Base-by-base conservation (phyloP, 2,113 vertebrate genomes). In the Tachuris rubrigastra region DNA sequence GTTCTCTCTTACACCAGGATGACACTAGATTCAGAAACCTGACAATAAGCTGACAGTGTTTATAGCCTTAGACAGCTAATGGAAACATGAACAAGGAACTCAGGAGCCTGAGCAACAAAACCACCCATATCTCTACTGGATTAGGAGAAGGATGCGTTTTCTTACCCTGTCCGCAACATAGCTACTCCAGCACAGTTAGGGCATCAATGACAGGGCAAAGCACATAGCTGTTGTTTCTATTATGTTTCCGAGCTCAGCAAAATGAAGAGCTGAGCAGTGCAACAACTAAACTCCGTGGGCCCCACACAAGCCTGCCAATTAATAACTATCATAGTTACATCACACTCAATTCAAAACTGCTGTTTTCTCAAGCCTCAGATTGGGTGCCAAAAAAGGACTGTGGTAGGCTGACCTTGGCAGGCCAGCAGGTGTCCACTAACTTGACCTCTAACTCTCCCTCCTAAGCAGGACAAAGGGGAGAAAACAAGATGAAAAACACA, bases 51-150 rank as follows among this genome's bases (percentile, higher is more conserved):
- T 56, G 47, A 63, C 15, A 22, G 6, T 16, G 8, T 60, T 83
- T 83, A n/a, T 59, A 59, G 27, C 18, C 42, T 75, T 60, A n/a
- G 75, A 89, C 10, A 79, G 8, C 18, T 71, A 13, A 6, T 2
- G 3, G 44, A 24, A 74, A n/a, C 33, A 5, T 49, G 6, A 75
- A 27, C 9, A 82, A 52, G 28, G 8, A 13, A 14, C 5, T 46
- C 19, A 20, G 39, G 11, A 79, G 10, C 12, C 16, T 1, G 1
- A 17, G 2, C 9, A 58, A 12, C 24, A 83, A 30, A 82, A 56
- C 5, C 14, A 47, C 4, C 8, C 10, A 16, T 14, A 11, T 9
- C 19, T 52, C 0, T 37, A 25, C 12, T 27, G 13, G 9, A n/a
- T 59, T 27, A 53, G 19, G 41, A 72, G 25, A n/a, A 47, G 28